Evolutionary conservation across 2,797 vertebrate species (phyloP).

Genomic region (Schizothorax lantsangensis): DNA sequence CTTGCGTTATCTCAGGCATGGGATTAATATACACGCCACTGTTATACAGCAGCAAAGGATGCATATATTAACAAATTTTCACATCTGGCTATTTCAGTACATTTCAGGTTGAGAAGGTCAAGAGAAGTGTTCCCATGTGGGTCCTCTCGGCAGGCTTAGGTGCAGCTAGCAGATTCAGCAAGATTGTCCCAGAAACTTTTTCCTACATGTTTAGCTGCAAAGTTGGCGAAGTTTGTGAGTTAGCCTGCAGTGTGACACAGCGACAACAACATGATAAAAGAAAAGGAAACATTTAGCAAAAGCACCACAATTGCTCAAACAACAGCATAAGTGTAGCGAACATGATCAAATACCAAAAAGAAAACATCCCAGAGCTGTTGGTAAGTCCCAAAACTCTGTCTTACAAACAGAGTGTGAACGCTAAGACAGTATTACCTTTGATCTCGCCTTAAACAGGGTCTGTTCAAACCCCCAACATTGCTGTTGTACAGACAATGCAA

Average conservation of each 20-base stretch:
- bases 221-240: not conserved
- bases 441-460: constrained; percentile 31
- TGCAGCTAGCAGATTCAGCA: constrained; percentile 47
- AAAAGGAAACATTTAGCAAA: constrained; percentile 29
- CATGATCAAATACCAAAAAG: constrained; percentile 13
- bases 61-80: constrained; percentile 19
- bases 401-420: constrained; percentile 35
- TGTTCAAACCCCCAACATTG: constrained; percentile 30
- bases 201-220: not conserved
- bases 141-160: not conserved
- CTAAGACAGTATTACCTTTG: constrained; percentile 41
- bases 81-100: constrained; percentile 35
- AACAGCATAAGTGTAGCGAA: constrained; percentile 2
- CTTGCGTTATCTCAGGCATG: constrained; percentile 23
- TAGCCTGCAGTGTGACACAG: constrained; percentile 11
- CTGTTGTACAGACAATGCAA: constrained; percentile 38
- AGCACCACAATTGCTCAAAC: not conserved
- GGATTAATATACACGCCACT: constrained; percentile 40
- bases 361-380: constrained; percentile 43
- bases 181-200: constrained; percentile 14
- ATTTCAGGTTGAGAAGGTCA: constrained; percentile 23
- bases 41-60: not conserved
- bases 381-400: constrained; percentile 38
- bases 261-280: not conserved
- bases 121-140: constrained; percentile 30